Base-by-base conservation (phyloP, 2,113 vertebrate genomes). In the Zeus faber region DNA sequence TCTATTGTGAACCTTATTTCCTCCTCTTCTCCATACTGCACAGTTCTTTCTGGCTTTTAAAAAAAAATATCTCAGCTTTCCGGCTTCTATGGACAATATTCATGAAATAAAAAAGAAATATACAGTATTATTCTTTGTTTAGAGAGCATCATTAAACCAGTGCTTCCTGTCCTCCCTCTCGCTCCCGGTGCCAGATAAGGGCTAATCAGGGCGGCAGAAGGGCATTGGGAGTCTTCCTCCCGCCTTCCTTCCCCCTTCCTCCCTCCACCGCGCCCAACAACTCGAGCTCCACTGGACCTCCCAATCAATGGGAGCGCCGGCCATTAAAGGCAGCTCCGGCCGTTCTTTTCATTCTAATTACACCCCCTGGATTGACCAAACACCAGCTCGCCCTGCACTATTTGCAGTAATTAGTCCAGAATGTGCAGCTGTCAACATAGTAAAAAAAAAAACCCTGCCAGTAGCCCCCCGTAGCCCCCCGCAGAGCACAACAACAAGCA, bases 381-480 rank as follows among this genome's bases (percentile, higher is more conserved):
- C 76, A 83, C 80, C 78, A 85, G 81, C 72, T 69, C 84, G 78
- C 74, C 81, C 63, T 59, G 50, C 81, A 62, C 82, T 85, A 76
- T 90, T 86, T 84, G 77, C 18, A 56, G 75, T 89, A 90, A 90
- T 90, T 89, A 91, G 85, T 83, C 64, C 73, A 83, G 79, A 87
- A 88, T 86, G 84, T 80, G 75, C n/a, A 82, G 80, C 86, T 87
- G 87, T 88, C 85, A 87, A 86, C 81, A 85, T 79, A 77, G 78
- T 84, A 82, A 81, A 67, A 78, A 77, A 77, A 85, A 82, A 81
- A 67, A 78, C 58, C 18, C 54, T 61, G 62, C 79, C 75, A 77
- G 81, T 63, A 68, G 74, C 54, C 51, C 58, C 33, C 31, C 29
- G 13, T 33, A 13, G 13, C 29, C 29, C 29, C 2, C 29, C 29